Conservation (phyloP, 2,113 vertebrate genomes). For the Sigmodon hispidus region DNA sequence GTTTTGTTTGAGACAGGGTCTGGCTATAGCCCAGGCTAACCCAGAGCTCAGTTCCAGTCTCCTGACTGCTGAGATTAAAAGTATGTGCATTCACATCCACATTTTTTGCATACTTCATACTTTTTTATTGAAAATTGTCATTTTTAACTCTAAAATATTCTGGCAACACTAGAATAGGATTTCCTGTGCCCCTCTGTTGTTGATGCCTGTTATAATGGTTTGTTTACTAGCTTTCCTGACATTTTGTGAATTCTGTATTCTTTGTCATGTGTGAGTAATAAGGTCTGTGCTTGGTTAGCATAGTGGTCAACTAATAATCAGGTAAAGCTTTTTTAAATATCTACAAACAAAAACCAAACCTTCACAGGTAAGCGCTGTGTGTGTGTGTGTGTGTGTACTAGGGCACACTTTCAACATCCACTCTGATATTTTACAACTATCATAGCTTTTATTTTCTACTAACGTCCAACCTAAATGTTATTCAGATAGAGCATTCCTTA, state of each 20-base stretch:
- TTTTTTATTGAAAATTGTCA: conserved; percentile 45
- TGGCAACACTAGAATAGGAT: conserved; percentile 13
- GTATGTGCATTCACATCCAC: not conserved
- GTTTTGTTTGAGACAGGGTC: not conserved
- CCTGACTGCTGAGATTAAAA: not conserved
- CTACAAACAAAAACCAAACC: not conserved
- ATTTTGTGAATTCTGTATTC: conserved; percentile 38
- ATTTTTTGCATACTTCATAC: not conserved
- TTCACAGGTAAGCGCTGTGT: not conserved
- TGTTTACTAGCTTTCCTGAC: conserved; percentile 23
- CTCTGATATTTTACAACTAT: not conserved
- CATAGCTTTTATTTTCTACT: conserved; percentile 42
- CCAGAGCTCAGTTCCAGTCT: not conserved
- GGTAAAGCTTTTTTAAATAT: conserved; percentile 21
- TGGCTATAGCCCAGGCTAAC: not conserved
- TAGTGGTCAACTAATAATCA: conserved; percentile 8
- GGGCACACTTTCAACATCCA: not conserved
- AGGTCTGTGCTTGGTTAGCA: conserved; percentile 26
- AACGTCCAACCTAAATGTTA: conserved; percentile 14
- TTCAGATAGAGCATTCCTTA: not conserved
- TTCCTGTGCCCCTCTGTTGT: not conserved
- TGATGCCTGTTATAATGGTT: not conserved
- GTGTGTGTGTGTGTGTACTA: not conserved
- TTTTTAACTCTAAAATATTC: conserved; percentile 32
- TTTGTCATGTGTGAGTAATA: conserved; percentile 3